These are phyloP conservation scores for Peromyscus californicus DNA, from an alignment of 2,113 vertebrate genomes.

Conservation along the genomic window DNA sequence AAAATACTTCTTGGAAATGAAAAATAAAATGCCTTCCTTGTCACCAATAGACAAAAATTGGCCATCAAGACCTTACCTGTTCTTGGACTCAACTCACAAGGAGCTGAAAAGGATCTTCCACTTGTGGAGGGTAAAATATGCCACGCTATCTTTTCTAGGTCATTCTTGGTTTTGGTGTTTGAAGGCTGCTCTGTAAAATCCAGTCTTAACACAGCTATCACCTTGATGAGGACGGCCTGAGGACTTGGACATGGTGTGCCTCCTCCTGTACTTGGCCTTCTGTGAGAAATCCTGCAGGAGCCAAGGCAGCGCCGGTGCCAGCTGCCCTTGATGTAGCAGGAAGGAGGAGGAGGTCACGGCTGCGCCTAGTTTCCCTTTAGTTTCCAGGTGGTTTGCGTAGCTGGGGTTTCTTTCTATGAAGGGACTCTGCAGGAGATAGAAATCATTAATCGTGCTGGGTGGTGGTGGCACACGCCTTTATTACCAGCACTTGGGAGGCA, in stretches of 20 bases:
- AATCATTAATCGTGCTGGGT: neutral
- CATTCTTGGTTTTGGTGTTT: neutral
- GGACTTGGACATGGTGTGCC: constrained; percentile 20
- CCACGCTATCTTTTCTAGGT: constrained; percentile 24
- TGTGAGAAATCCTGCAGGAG: neutral
- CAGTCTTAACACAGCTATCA: constrained; percentile 51
- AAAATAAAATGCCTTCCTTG: constrained; percentile 94
- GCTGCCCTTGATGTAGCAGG: neutral
- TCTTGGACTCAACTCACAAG: constrained; percentile 94
- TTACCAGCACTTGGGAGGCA: too few species aligned
- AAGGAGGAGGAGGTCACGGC: neutral
- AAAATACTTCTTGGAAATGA: constrained; percentile 97
- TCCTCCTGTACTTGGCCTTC: neutral
- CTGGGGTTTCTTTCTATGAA: neutral
- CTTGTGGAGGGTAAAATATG: constrained; percentile 94
- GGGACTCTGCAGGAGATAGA: neutral
- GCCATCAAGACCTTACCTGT: constrained; percentile 94
- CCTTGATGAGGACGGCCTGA: constrained; percentile 55
- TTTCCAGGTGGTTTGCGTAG: constrained; percentile 41
- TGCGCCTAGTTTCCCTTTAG: neutral
- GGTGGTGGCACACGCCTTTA: too few species aligned
- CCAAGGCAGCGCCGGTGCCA: fast-evolving
- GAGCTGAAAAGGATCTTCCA: constrained; percentile 96
- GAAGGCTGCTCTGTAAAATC: neutral
- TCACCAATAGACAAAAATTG: constrained; percentile 97